Percentiles rank a stretch among this genome's conserved stretches.
Evolutionary conservation across 2,113 vertebrate genomes (phyloP).

Genomic region (Delphinus delphis): DNA sequence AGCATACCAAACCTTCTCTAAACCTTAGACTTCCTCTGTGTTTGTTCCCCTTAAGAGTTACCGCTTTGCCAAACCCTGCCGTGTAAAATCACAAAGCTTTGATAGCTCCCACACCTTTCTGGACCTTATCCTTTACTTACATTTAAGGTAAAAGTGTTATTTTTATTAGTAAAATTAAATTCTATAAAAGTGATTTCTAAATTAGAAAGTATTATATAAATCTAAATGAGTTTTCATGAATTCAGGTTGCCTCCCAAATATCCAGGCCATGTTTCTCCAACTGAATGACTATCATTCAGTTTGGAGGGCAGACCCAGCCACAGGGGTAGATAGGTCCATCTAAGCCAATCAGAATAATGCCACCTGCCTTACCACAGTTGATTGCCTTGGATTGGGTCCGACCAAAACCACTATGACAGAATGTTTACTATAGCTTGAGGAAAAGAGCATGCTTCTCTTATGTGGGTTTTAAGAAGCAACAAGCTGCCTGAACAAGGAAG

Average conservation of each 20-base stretch:
- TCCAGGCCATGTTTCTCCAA: not conserved
- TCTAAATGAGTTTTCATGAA: not conserved
- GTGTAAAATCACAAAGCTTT: not conserved
- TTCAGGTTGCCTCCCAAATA: not conserved
- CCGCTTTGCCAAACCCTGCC: not conserved
- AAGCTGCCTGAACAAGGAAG: not conserved
- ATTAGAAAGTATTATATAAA: not conserved
- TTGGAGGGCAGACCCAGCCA: not conserved
- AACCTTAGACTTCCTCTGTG: not conserved
- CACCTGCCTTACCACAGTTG: not conserved
- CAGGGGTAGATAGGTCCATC: not conserved
- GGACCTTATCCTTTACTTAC: not conserved
- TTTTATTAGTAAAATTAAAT: not conserved
- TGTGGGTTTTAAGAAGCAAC: not conserved
- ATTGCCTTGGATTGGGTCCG: not conserved
- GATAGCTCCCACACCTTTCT: not conserved
- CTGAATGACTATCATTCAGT: not conserved
- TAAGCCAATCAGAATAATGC: not conserved
- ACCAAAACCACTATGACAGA: not conserved
- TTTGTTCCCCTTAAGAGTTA: not conserved
- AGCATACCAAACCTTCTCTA: not conserved
- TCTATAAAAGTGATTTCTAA: not conserved
- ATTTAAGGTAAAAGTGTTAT: not conserved
- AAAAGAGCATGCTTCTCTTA: not conserved
- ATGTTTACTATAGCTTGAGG: not conserved